Percentiles rank a stretch among this genome's conserved stretches.
phyloP scores from a whole-genome alignment of 2,113 vertebrate species.

The Thunnus thynnus region DNA sequence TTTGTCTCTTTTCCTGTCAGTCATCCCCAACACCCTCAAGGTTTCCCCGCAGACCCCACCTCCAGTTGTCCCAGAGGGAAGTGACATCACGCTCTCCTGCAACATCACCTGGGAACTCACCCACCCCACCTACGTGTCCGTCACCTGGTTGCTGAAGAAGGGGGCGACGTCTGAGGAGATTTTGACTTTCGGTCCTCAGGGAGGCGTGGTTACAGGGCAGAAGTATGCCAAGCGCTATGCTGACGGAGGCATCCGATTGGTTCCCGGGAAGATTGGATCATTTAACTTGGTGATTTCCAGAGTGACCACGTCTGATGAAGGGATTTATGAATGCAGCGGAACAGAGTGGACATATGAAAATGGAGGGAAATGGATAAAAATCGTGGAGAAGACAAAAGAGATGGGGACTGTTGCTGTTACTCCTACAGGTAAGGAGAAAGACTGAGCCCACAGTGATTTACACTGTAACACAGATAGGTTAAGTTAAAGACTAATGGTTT shows the following conservation, averaged over 20 bases:
- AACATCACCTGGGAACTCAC: conserved; percentile 79
- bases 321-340: conserved; percentile 89
- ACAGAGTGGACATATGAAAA: conserved; percentile 90
- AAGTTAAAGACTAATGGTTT: too few relatives aligned
- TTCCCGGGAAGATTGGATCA: conserved; percentile 81
- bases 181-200: conserved; percentile 88
- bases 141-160: conserved; percentile 89
- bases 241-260: conserved; percentile 87
- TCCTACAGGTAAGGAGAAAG: conserved; percentile 85
- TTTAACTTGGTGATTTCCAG: conserved; percentile 87
- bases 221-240: conserved; percentile 86
- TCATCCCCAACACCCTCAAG: conserved; percentile 89
- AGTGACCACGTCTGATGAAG: conserved; percentile 81
- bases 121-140: conserved; percentile 89
- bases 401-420: conserved; percentile 87
- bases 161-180: conserved; percentile 80
- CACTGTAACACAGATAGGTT: not conserved
- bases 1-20: conserved; percentile 58
- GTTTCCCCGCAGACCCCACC: conserved; percentile 77
- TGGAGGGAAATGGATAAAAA: conserved; percentile 88
- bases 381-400: conserved; percentile 89
- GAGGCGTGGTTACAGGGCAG: conserved; percentile 80
- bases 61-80: conserved; percentile 86
- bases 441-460: too few relatives aligned
- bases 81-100: conserved; percentile 90